Base-by-base conservation (phyloP, 2,113 vertebrate species). In the Scophthalmus maximus region DNA sequence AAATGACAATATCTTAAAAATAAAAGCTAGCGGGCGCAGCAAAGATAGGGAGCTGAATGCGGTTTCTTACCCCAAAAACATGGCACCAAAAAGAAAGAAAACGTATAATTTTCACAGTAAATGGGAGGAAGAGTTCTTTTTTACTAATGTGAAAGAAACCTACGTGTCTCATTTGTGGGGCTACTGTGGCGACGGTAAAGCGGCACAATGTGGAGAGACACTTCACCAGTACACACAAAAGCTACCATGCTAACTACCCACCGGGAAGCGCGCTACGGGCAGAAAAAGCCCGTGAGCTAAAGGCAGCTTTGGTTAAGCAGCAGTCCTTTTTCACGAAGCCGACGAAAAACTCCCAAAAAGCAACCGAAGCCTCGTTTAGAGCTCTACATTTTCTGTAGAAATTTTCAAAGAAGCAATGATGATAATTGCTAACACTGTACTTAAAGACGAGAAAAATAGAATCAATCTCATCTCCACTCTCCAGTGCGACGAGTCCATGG, bases 401-500 rank as follows among this genome's bases (percentile, higher is more conserved):
- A 44, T 72, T 17, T 1, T 80, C 5, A 76, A 81, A 69, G 64
- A 52, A 53, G 55, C 65, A 20, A 81, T 75, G 56, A 53, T 46
- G 40, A 15, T 78, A 4, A 29, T 85, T 22, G 40, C 59, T 10
- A 78, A 76, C 17, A 75, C 76, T 10, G n/a, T 60, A 6, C 18
- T 66, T 15, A 51, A 71, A 71, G 70, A 79, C 8, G 56, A 73
- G 42, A 77, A 80, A 22, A 9, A 78, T 44, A 44, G 68, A 32
- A 32, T 7, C 44, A 32, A 12, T 61, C 50, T 78, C 2, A 62
- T 74, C 32, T 57, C 69, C 36, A n/a, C 29, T 69, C 71, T 79
- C 44, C 66, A 79, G 53, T 79, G 80, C 2, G 65, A 85, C 1
- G 50, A 83, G 58, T 87, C 77, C 0, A 55, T 86, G 62, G 71